These are phyloP conservation scores for Xestia ashworthii DNA, from an alignment of 2,888 invertebrate species.

Conservation along the genomic window DNA sequence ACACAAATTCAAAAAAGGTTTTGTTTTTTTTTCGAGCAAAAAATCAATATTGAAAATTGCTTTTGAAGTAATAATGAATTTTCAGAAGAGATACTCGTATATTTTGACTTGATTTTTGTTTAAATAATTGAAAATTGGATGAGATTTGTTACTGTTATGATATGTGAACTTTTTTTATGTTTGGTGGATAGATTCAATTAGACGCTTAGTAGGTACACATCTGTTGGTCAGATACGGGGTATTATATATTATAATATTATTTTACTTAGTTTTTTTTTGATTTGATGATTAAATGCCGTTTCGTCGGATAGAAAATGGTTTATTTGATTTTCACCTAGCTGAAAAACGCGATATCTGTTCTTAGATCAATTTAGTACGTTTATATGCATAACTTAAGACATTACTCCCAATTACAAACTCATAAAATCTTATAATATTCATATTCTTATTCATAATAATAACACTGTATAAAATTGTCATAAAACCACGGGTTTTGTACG, in stretches of 20 bases:
- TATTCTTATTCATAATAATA: slow-evolving; percentile 13
- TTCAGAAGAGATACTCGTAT: not conserved
- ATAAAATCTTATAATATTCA: not conserved
- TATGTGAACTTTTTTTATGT: not conserved
- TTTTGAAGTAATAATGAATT: not conserved
- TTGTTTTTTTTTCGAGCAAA: not conserved
- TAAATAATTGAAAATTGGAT: slow-evolving; percentile 7
- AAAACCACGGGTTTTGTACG: slow-evolving; percentile 26
- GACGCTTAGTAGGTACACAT: not conserved
- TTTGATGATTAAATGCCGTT: not conserved
- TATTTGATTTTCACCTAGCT: not conserved
- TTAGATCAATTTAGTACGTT: not conserved
- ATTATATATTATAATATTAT: not conserved
- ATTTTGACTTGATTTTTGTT: not conserved
- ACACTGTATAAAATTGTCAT: slow-evolving; percentile 27
- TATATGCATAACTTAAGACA: not conserved
- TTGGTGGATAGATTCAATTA: not conserved
- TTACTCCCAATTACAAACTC: not conserved
- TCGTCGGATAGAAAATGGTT: not conserved
- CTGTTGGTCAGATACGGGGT: not conserved
- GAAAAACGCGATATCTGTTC: not conserved
- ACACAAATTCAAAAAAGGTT: slow-evolving; percentile 21
- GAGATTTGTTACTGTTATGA: slow-evolving; percentile 3
- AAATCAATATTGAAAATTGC: slow-evolving; percentile 2
- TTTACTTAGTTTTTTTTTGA: not conserved